A percentile compares a stretch with the other conserved stretches of the same genome.
Conservation (phyloP, 2,888 invertebrate genomes). For the Diarsia rubi region DNA sequence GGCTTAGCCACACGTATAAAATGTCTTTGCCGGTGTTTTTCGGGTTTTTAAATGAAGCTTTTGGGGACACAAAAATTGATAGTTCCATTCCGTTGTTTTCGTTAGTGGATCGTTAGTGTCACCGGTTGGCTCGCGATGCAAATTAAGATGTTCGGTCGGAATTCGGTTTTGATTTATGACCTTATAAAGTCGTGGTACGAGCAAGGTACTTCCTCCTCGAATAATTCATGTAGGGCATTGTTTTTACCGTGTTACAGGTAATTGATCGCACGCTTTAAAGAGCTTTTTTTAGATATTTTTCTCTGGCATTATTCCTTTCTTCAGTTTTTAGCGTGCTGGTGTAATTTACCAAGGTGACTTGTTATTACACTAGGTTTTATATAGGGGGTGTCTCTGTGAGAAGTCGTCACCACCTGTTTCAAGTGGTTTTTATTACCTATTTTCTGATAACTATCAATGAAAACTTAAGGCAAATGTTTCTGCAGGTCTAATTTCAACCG, state of each 20-base stretch:
- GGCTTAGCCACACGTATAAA: constrained; percentile 74
- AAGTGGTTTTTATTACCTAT: neutral
- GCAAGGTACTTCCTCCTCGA: constrained; percentile 67
- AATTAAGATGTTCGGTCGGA: constrained; percentile 86
- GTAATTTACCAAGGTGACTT: constrained; percentile 12
- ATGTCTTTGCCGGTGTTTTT: constrained; percentile 73
- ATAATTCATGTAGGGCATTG: constrained; percentile 71
- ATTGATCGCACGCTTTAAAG: constrained; percentile 58
- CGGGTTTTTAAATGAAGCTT: constrained; percentile 79
- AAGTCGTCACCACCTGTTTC: neutral
- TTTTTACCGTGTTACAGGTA: constrained; percentile 63
- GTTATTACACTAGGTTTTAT: constrained; percentile 7
- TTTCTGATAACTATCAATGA: neutral
- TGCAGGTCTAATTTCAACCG: neutral
- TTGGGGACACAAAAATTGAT: constrained; percentile 85
- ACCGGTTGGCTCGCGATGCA: constrained; percentile 83
- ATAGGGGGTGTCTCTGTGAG: neutral
- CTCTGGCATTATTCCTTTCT: constrained; percentile 17
- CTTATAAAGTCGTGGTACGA: constrained; percentile 76
- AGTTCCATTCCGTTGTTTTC: constrained; percentile 86
- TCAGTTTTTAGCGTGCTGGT: constrained; percentile 37
- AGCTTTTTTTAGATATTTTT: constrained; percentile 55
- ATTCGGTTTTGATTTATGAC: constrained; percentile 85
- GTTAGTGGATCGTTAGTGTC: constrained; percentile 87
- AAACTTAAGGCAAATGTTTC: neutral